Evolutionary conservation across 2,888 invertebrate genomes (phyloP).

Genomic region (Kuschelorhynchus macadamiae): DNA sequence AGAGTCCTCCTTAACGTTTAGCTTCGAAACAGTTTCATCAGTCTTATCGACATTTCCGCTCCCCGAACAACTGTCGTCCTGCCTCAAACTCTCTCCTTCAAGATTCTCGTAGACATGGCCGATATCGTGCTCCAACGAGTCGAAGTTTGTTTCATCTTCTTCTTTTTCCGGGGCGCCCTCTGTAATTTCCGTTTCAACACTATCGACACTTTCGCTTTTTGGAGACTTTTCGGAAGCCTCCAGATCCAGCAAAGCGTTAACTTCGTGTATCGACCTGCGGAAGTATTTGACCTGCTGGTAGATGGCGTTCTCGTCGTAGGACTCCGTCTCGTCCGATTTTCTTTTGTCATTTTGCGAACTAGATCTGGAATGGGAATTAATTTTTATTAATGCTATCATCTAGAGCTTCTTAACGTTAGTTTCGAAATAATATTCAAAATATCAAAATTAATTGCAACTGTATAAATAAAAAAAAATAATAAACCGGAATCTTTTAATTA

Average conservation of each 20-base stretch:
- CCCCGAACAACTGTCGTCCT: background rate
- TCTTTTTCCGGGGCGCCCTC: conserved; percentile 13
- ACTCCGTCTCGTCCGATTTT: conserved; percentile 64
- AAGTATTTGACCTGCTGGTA: conserved; percentile 86
- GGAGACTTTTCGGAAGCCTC: conserved; percentile 54
- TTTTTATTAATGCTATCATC: no score
- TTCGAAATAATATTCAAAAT: no score
- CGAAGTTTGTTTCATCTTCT: conserved; percentile 52
- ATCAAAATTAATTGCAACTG: no score
- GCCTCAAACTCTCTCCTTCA: conserved; percentile 54
- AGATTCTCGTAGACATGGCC: conserved; percentile 64
- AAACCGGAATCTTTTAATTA: no score
- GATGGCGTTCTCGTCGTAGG: conserved; percentile 69
- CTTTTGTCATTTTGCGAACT: conserved; percentile 61
- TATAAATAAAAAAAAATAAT: no score
- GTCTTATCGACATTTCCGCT: conserved; percentile 48
- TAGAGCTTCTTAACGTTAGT: no score
- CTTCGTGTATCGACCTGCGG: conserved; percentile 80
- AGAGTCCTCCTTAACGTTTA: conserved; percentile 31
- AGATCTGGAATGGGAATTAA: conserved; percentile 22
- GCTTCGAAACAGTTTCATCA: conserved; percentile 63
- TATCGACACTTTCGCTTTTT: conserved; percentile 7
- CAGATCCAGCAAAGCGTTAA: conserved; percentile 73
- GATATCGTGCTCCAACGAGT: conserved; percentile 61
- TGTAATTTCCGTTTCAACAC: conserved; percentile 14